Evolutionary conservation across 2,888 invertebrate genomes (phyloP), one percentile per base, ranked within the genome.

Genomic region (Spicauda simplicius): DNA sequence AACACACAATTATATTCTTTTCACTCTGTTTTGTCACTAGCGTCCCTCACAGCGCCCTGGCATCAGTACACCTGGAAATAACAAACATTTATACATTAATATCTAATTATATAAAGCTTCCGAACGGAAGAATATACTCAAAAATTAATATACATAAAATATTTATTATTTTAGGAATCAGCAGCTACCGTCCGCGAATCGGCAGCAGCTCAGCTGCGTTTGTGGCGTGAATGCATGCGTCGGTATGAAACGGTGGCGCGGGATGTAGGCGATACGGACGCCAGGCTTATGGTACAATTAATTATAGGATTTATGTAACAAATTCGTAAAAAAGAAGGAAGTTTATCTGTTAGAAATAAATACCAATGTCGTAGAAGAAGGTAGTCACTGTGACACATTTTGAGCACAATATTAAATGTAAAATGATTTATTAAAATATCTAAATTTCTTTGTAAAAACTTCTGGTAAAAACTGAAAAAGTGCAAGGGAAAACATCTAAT

Each of bases 171-270:
- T 33, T 33, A 91, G 90, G 89, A 91, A 11, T 77, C 82, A 0
- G 86, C 88, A 0, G 85, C 83, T 1, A 84, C 77, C 41, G 86
- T 85, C 58, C 85, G 84, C 2, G 90, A 91, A 55, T 88, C 88
- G 0, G 92, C 91, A 7, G 88, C 88, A 1, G 89, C 89, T 1
- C 92, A 93, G 73, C 77, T 93, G 20, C 84, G 88, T 0, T 65
- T 92, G 74, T 93, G 92, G 92, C 89, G 91, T 52, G 92, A 93
- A 76, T 93, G 92, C 71, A 93, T 93, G 92, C 84, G 86, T 0
- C 85, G 92, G 0, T 93, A 92, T 74, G 92, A 93, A 79, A 92
- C 91, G 0, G 92, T 93, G 3, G 92, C 92, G 0, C 76, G 91
- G 0, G 92, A 93, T 72, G 92, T 92, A n/a, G 92, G 92, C 5